Conservation (phyloP, 1,140 invertebrate species). For the Macrocentrus cingulum region DNA sequence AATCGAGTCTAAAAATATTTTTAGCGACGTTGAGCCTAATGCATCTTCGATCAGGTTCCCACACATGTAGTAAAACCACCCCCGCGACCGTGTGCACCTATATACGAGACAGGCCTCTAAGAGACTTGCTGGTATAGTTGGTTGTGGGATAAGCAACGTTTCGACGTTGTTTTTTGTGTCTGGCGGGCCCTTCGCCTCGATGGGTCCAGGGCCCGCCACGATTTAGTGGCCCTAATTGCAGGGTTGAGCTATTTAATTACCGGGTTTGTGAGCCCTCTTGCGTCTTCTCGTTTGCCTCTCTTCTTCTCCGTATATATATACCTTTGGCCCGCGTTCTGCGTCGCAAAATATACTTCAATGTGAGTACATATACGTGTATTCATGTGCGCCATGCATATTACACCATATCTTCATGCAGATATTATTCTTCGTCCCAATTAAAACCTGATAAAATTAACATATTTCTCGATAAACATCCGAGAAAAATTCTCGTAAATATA, state of each 20-base stretch:
- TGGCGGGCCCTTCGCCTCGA: conserved; percentile 54
- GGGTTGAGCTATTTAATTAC: conserved; percentile 62
- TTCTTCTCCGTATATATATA: conserved; percentile 28
- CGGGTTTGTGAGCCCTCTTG: conserved; percentile 49
- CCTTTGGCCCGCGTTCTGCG: conserved; percentile 37
- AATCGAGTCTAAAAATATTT: conserved; percentile 16
- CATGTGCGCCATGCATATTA: not conserved
- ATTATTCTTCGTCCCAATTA: too few relatives aligned
- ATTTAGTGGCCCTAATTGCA: conserved; percentile 62
- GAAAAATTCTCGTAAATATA: too few relatives aligned
- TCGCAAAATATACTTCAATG: conserved; percentile 14
- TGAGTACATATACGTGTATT: not conserved
- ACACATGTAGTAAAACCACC: conserved; percentile 56
- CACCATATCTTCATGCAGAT: not conserved
- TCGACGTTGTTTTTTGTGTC: conserved; percentile 60
- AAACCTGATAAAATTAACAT: too few relatives aligned
- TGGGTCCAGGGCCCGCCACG: conserved; percentile 56
- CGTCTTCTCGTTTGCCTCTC: conserved; percentile 13
- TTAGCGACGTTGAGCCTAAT: conserved; percentile 24
- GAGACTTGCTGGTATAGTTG: conserved; percentile 14
- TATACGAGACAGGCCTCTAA: conserved; percentile 3
- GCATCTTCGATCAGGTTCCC: conserved; percentile 47
- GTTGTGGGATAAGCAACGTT: conserved; percentile 42
- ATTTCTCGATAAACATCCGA: too few relatives aligned
- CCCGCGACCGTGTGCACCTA: conserved; percentile 39